These are phyloP conservation scores for Limenitis arthemis DNA, from an alignment of 2,888 invertebrate species.

Conservation along the genomic window DNA sequence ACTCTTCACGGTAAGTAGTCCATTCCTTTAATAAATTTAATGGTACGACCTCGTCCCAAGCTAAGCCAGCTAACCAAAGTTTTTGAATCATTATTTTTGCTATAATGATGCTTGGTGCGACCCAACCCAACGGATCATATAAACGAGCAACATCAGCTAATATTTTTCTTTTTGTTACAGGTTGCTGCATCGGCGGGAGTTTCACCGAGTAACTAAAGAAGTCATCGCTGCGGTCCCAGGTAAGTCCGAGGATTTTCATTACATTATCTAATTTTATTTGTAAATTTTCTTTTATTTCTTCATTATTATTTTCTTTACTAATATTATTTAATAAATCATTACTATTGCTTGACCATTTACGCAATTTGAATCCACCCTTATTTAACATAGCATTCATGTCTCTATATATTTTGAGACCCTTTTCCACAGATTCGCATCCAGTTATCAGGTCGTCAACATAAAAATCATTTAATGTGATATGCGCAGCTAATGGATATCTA, in stretches of 20 bases:
- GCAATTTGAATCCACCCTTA: slow-evolving; percentile 29
- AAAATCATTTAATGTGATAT: slow-evolving; percentile 7
- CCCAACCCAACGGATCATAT: slow-evolving; percentile 24
- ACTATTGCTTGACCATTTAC: slow-evolving; percentile 25
- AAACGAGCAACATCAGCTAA: slow-evolving; percentile 20
- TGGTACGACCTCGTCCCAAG: slow-evolving; percentile 26
- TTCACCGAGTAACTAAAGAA: slow-evolving; percentile 15
- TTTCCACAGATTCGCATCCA: slow-evolving; percentile 19
- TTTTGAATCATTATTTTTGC: slow-evolving; percentile 24
- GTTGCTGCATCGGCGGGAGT: slow-evolving; percentile 7
- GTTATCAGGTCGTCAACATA: slow-evolving; percentile 26
- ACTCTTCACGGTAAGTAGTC: neutral
- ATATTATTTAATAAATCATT: slow-evolving; percentile 10
- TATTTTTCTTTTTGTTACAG: slow-evolving; percentile 19
- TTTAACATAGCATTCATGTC: slow-evolving; percentile 26
- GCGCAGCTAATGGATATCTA: slow-evolving; percentile 14
- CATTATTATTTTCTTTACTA: slow-evolving; percentile 5
- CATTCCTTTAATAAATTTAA: slow-evolving; percentile 15
- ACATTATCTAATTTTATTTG: slow-evolving; percentile 19
- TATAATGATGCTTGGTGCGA: slow-evolving; percentile 16
- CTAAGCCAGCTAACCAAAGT: slow-evolving; percentile 23
- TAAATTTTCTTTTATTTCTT: slow-evolving; percentile 1
- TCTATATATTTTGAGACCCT: slow-evolving; percentile 17
- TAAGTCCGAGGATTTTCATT: slow-evolving; percentile 23
- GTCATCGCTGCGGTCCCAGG: slow-evolving; percentile 9